phyloP scores from a whole-genome alignment of 2,113 vertebrate species.

The Otus sunia region DNA sequence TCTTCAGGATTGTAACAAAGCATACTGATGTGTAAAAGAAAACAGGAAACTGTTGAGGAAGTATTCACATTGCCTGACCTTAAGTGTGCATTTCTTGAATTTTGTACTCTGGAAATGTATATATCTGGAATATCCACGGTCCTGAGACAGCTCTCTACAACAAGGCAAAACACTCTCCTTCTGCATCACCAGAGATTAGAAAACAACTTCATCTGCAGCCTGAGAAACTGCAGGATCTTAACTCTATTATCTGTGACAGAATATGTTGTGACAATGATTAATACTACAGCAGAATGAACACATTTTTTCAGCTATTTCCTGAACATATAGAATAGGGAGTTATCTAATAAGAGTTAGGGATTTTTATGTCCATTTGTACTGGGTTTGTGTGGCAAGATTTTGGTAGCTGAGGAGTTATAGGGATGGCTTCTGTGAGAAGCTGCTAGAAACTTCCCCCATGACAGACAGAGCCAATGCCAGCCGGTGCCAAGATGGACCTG shows the following conservation, averaged over 20 bases:
- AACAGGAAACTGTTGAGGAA: background rate
- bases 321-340: background rate
- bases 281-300: background rate
- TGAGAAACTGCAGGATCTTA: background rate
- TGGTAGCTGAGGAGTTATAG: background rate
- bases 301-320: background rate
- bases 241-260: background rate
- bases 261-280: background rate
- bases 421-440: background rate
- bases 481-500: rapidly evolving
- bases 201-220: background rate
- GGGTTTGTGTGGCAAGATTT: background rate
- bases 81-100: background rate
- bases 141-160: background rate
- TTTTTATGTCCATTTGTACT: background rate
- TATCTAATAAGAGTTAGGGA: background rate
- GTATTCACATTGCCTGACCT: background rate
- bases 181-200: background rate
- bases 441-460: background rate
- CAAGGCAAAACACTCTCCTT: background rate
- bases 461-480: background rate
- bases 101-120: background rate
- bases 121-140: background rate
- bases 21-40: background rate
- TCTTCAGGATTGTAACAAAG: background rate